These are phyloP conservation scores for Dinomys branickii DNA, from an alignment of 2,113 vertebrate species.

Conservation along the genomic window DNA sequence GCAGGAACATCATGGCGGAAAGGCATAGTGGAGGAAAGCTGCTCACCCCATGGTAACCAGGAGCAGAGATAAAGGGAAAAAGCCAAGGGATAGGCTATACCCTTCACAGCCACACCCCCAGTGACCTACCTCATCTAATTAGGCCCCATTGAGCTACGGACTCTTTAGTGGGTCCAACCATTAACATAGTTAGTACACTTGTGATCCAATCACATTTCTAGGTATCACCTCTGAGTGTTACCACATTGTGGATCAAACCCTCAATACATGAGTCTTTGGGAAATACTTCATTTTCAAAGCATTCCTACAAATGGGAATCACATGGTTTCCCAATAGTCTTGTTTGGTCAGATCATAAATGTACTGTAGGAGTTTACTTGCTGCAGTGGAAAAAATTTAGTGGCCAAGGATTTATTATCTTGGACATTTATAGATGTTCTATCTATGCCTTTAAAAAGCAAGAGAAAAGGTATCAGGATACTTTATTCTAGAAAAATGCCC, in stretches of 20 bases:
- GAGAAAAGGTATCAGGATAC: background rate
- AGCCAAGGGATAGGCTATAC: background rate
- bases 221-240: background rate
- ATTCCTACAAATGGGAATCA: background rate
- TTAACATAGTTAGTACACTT: background rate
- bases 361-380: background rate
- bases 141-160: background rate
- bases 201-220: background rate
- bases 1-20: background rate
- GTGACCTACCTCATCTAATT: background rate
- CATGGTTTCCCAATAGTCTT: background rate
- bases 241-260: background rate
- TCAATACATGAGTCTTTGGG: background rate
- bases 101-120: background rate
- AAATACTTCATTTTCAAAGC: background rate
- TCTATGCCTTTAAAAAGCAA: background rate
- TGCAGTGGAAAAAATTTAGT: accelerated
- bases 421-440: background rate
- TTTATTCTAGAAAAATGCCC: background rate
- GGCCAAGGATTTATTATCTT: background rate
- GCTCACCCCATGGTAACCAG: background rate
- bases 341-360: background rate
- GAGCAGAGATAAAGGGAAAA: background rate
- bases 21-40: background rate
- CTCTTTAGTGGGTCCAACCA: background rate